Conservation (phyloP, 2,797 vertebrate genomes). For the Xerus rutilus region DNA sequence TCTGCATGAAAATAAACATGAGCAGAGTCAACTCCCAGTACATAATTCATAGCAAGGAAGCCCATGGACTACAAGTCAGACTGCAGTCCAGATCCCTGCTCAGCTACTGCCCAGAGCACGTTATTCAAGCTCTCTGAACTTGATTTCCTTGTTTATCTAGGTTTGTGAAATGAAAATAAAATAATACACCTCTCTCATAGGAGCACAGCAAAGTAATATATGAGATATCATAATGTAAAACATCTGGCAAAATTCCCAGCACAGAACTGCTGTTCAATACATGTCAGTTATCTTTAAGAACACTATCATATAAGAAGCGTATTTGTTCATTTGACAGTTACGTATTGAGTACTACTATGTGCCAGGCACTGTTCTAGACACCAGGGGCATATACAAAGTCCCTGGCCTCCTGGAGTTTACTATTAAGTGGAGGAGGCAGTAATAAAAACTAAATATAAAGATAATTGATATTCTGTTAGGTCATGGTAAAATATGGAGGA, state of each 20-base stretch:
- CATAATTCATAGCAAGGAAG: not conserved
- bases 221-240: not conserved
- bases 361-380: not conserved
- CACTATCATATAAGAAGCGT: not conserved
- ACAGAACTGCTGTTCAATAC: not conserved
- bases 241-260: not conserved
- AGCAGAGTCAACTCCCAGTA: not conserved
- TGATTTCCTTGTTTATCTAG: not conserved
- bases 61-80: not conserved
- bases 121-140: not conserved
- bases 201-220: not conserved
- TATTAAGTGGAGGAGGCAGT: not conserved
- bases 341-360: not conserved
- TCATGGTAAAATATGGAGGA: slow-evolving; percentile 4
- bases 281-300: not conserved
- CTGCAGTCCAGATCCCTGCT: not conserved
- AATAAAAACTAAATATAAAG: not conserved
- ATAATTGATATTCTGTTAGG: not conserved
- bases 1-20: not conserved
- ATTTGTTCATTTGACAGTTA: not conserved
- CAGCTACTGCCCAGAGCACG: not conserved
- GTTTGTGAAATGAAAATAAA: slow-evolving; percentile 10
- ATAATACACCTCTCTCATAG: not conserved
- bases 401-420: not conserved
- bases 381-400: not conserved